A percentile compares a stretch with the other conserved stretches of the same genome.
These are phyloP conservation scores for Chrysomallon squamiferum DNA, from an alignment of 1,140 invertebrate genomes.

Conservation along the genomic window DNA sequence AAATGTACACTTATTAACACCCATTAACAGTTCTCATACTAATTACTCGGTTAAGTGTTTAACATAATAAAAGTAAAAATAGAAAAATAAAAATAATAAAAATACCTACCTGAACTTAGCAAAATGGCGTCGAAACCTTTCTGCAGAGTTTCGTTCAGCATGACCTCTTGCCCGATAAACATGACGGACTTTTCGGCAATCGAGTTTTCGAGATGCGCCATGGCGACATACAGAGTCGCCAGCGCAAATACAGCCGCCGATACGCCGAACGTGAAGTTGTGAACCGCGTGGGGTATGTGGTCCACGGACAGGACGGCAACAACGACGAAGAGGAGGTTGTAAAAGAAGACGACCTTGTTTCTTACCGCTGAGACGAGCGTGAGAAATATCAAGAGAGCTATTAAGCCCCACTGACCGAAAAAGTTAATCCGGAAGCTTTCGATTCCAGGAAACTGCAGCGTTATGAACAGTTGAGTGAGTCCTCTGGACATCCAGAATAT, in stretches of 20 bases:
- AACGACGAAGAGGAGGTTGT: constrained; percentile 33
- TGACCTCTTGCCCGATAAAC: constrained; percentile 36
- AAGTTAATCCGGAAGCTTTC: constrained; percentile 19
- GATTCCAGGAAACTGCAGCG: constrained; percentile 17
- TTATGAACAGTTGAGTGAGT: constrained; percentile 22
- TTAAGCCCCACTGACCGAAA: constrained; percentile 43
- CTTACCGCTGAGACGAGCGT: constrained; percentile 27
- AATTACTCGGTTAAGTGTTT: too few species aligned
- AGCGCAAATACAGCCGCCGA: constrained; percentile 25
- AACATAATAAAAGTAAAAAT: background rate
- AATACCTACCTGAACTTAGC: constrained; percentile 10
- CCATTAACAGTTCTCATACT: too few species aligned
- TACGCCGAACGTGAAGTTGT: constrained; percentile 45
- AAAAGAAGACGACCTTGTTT: constrained; percentile 37
- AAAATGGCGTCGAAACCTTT: constrained; percentile 9
- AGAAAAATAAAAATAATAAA: background rate
- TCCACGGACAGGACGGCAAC: constrained; percentile 38
- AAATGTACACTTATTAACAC: too few species aligned
- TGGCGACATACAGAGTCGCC: constrained; percentile 30
- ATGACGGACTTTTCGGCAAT: constrained; percentile 46
- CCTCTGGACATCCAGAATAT: constrained; percentile 38
- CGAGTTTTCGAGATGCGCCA: constrained; percentile 41
- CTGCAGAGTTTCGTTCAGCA: constrained; percentile 28
- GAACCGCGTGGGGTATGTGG: constrained; percentile 31
- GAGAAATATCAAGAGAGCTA: constrained; percentile 28